Percentiles rank a stretch among this genome's conserved stretches.
Evolutionary conservation across 2,113 vertebrate species (phyloP).

Genomic region (Phasianus colchicus): DNA sequence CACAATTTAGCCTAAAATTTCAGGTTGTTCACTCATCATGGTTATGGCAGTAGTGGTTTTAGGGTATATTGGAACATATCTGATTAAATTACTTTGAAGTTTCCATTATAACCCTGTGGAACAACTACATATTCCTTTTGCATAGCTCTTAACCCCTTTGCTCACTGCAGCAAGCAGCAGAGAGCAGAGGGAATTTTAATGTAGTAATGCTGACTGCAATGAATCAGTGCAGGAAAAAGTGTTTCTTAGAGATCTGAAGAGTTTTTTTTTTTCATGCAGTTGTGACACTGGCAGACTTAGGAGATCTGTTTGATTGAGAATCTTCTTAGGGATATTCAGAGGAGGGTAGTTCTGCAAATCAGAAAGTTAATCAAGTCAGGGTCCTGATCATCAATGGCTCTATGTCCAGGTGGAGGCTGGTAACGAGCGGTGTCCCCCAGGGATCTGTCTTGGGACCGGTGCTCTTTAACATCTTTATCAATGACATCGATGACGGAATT

Average conservation of each 20-base stretch:
- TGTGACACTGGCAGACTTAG: neutral
- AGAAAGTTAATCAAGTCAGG: neutral
- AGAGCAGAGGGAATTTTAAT: neutral
- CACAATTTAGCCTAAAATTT: constrained; percentile 25
- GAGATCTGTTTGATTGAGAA: neutral
- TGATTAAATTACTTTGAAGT: constrained; percentile 33
- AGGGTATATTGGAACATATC: constrained; percentile 31
- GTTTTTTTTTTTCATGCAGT: neutral
- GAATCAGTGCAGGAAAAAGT: neutral
- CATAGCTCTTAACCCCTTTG: neutral
- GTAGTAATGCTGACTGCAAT: neutral
- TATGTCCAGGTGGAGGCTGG: too few relatives aligned
- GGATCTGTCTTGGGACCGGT: too few relatives aligned
- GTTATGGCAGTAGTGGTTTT: neutral
- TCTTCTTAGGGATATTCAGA: neutral
- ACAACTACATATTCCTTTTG: constrained; percentile 12
- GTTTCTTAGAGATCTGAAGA: neutral
- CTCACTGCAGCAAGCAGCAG: neutral
- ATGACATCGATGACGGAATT: too few relatives aligned
- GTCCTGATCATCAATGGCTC: neutral
- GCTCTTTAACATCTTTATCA: too few relatives aligned
- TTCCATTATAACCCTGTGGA: neutral
- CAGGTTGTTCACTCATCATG: neutral
- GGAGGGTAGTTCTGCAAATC: neutral
- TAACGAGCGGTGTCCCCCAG: too few relatives aligned